Percentiles rank a stretch among this genome's conserved stretches.
Conservation (phyloP, 2,888 invertebrate genomes). For the Drosophila vallismaia region DNA sequence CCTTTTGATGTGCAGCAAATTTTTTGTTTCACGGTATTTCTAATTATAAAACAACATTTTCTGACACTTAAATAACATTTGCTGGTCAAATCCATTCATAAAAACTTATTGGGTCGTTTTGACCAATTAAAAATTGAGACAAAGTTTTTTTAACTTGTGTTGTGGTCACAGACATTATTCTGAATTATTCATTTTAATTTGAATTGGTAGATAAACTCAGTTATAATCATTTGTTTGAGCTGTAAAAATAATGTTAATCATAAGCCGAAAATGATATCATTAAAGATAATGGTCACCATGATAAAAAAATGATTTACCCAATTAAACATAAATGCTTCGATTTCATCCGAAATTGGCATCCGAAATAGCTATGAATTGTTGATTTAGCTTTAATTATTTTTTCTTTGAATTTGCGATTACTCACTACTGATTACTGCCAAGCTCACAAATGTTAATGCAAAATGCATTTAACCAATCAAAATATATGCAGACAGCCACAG, state of each 20-base stretch:
- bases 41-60: constrained; percentile 40
- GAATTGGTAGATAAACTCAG: constrained; percentile 17
- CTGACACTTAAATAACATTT: constrained; percentile 17
- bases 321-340: neutral
- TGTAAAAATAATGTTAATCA: constrained; percentile 45
- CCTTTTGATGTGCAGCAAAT: constrained; percentile 37
- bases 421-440: neutral
- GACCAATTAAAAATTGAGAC: constrained; percentile 27
- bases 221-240: constrained; percentile 41
- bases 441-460: constrained; percentile 19
- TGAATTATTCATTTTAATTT: constrained; percentile 20
- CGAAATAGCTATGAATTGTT: neutral
- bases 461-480: constrained; percentile 38
- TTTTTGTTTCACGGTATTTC: constrained; percentile 24
- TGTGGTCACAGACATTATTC: constrained; percentile 24
- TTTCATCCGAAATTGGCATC: neutral
- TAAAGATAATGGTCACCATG: constrained; percentile 6
- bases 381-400: neutral
- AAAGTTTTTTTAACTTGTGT: neutral
- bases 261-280: constrained; percentile 24
- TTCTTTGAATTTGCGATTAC: constrained; percentile 1
- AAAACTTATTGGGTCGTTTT: constrained; percentile 10
- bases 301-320: neutral
- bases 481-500: constrained; percentile 14
- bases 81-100: constrained; percentile 18